phyloP scores from a whole-genome alignment of 2,888 invertebrate species.

The Pycnomerus fuliginosus region DNA sequence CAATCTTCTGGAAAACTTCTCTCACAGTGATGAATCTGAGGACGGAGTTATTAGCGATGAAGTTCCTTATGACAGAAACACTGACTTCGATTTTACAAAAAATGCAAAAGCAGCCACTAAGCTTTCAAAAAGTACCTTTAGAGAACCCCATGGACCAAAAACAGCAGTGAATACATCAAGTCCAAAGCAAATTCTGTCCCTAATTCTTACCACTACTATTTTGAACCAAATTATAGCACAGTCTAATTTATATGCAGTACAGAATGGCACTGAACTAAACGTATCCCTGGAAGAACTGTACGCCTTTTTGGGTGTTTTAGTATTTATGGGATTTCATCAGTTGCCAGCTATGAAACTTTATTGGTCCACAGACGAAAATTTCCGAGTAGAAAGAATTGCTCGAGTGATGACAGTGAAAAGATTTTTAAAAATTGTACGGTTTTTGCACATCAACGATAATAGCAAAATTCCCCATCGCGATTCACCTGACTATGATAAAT shows the following conservation, averaged over 20 bases:
- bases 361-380: constrained; percentile 2
- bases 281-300: neutral
- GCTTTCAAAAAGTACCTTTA: no score
- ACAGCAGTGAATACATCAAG: no score
- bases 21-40: no score
- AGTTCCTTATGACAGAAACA: no score
- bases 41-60: no score
- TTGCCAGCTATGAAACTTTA: neutral
- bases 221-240: neutral
- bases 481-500: constrained; percentile 9
- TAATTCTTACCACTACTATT: no score
- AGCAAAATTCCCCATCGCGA: neutral
- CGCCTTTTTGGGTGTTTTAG: neutral
- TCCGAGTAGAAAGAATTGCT: neutral
- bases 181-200: no score
- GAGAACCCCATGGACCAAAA: no score
- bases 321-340: neutral
- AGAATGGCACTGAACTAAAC: neutral
- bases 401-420: neutral
- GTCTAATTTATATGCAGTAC: neutral
- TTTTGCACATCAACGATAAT: constrained; percentile 12
- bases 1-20: no score
- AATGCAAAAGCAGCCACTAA: no score
- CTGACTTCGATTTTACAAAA: no score
- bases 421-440: constrained; percentile 2